Evolutionary conservation across 2,797 vertebrate species (phyloP), one percentile per base, ranked within the genome.

Genomic region (Syngnathus rostellatus): DNA sequence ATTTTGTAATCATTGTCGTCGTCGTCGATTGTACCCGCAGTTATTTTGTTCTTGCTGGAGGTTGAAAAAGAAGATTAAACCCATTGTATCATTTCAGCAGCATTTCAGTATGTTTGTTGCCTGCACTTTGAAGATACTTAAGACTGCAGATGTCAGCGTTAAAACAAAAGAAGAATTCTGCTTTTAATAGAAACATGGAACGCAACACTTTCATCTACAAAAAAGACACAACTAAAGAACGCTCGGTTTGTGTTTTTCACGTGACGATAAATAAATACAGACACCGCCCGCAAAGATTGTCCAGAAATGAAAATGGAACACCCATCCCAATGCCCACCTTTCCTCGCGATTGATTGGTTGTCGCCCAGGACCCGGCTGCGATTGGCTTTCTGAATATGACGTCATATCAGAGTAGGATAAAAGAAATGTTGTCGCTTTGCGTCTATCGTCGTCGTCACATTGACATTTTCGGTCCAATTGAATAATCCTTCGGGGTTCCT

Each of bases 1-100:
- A 87, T 87, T 85, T 83, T 89, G 77, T 83, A 86, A 82, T 81
- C 80, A 82, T 85, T 78, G 80, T 72, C 70, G 53, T 83, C 70
- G 53, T 83, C 82, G 72, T 85, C 82, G 82, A 75, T 85, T 83
- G 82, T 85, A 83, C 69, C 76, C 51, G 74, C 79, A 77, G 78
- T 89, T 89, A 70, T 77, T 77, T 86, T 85, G 78, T 77, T 72
- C 68, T 71, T 75, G 66, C 72, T 83, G 74, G 70, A 75, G 70
- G 63, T 71, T 16, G 61, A 63, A 66, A 80, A 78, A 78, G 66
- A 67, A 53, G 82, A 85, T 71, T 73, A 83, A 85, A 80, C 77
- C 77, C 68, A 76, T 69, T 79, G 80, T 43, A 62, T 60, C 82
- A 83, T 85, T 80, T 83, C 71, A 77, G 54, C 45, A 68, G 63